phyloP scores from a whole-genome alignment of 2,113 vertebrate genomes.

The cat (Felis catus) region F.catus_Fca126_mat1.0 CM031424.1:29364501-29365000 shows the following conservation, averaged over 20 bases:
- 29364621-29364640: no score
- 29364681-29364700: not conserved
- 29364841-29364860: not conserved
- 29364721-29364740: not conserved
- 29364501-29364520: no score
- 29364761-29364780: not conserved
- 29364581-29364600: no score
- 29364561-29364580: no score
- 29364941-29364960: not conserved
- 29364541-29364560: no score
- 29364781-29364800: not conserved
- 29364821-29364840: not conserved
- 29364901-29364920: not conserved
- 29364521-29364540: no score
- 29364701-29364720: not conserved
- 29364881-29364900: not conserved
- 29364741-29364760: not conserved
- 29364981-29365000: not conserved
- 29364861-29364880: not conserved
- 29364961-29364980: not conserved
- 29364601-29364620: no score
- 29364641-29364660: not conserved
- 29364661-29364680: not conserved
- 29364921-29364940: not conserved
- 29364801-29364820: not conserved